phyloP scores from a whole-genome alignment of 2,797 vertebrate species.

The Mormyrus proboscirostris region DNA sequence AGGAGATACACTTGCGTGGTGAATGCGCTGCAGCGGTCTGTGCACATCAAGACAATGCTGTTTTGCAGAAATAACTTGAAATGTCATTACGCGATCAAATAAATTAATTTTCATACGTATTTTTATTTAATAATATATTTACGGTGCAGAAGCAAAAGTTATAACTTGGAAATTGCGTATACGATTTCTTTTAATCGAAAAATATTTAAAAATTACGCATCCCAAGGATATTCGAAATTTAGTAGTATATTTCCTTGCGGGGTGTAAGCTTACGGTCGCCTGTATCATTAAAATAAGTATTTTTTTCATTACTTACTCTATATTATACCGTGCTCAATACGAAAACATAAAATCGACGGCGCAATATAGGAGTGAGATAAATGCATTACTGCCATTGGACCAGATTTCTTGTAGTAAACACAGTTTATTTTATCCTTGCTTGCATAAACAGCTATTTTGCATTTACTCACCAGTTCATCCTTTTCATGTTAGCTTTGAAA shows the following conservation, averaged over 20 bases:
- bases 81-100: background rate
- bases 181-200: background rate
- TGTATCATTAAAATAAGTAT: background rate
- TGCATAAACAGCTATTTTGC: background rate
- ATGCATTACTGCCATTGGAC: background rate
- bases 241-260: background rate
- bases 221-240: background rate
- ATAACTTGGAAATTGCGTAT: background rate
- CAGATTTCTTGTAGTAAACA: background rate
- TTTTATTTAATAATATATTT: slow-evolving; percentile 3
- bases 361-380: background rate
- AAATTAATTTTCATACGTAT: background rate
- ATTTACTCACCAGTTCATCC: background rate
- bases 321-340: background rate
- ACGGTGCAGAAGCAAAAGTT: background rate
- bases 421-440: background rate
- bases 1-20: background rate
- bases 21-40: background rate
- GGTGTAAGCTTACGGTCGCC: background rate
- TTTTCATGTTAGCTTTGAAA: background rate
- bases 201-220: background rate
- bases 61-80: background rate
- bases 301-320: background rate
- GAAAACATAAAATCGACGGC: background rate
- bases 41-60: background rate